A percentile compares a stretch with the other conserved stretches of the same genome.
phyloP scores from a whole-genome alignment of 2,888 invertebrate genomes.

The Hypomecis atomaria region DNA sequence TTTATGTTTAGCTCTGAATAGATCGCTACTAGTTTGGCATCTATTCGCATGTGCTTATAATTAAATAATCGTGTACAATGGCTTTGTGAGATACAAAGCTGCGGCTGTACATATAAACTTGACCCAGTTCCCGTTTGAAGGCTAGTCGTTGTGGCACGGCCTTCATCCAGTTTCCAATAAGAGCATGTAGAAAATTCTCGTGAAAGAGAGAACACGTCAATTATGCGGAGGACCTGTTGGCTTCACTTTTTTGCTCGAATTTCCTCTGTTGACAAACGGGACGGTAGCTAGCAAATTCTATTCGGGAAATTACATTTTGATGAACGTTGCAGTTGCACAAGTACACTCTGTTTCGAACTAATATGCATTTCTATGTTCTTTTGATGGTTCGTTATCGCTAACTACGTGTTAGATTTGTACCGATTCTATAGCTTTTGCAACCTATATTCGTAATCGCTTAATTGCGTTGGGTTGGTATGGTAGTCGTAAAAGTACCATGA shows the following conservation, averaged over 20 bases:
- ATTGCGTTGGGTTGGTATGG: too few species aligned
- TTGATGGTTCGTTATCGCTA: conserved; percentile 18
- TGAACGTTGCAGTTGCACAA: not conserved
- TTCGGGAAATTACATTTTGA: conserved; percentile 29
- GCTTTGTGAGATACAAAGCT: conserved; percentile 42
- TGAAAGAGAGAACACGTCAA: conserved; percentile 52
- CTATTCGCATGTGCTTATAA: conserved; percentile 35
- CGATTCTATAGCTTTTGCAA: conserved; percentile 2
- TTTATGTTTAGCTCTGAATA: conserved; percentile 23
- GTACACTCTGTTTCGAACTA: not conserved
- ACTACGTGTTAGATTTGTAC: conserved; percentile 3
- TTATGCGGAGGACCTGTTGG: conserved; percentile 45
- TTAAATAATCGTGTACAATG: conserved; percentile 35
- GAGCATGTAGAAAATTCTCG: conserved; percentile 52
- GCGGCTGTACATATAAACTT: conserved; percentile 55
- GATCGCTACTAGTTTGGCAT: conserved; percentile 28
- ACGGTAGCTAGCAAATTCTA: conserved; percentile 27
- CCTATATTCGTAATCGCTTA: conserved; percentile 1
- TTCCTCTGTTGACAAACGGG: conserved; percentile 36
- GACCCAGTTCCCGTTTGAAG: conserved; percentile 54
- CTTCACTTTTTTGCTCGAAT: conserved; percentile 35
- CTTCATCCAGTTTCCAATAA: conserved; percentile 58
- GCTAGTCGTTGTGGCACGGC: conserved; percentile 52
- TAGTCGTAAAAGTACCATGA: not conserved
- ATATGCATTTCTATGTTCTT: conserved; percentile 8